These are phyloP conservation scores for Drosophila demipolita DNA, from an alignment of 2,888 invertebrate species.

Conservation along the genomic window DNA sequence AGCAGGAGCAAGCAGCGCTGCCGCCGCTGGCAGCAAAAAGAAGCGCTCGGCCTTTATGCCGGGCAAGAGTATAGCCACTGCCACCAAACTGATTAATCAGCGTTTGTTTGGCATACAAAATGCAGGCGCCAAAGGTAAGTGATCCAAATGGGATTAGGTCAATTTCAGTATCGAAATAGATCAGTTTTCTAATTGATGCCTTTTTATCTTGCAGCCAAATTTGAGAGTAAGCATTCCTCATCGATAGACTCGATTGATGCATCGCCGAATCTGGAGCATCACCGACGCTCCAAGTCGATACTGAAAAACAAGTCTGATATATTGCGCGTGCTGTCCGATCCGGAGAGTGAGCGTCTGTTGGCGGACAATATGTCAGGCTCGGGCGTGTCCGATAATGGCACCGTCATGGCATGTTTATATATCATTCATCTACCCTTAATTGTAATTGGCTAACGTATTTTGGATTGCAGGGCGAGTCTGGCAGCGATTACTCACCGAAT, in stretches of 20 bases:
- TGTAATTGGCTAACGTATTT: background rate
- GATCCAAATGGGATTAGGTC: background rate
- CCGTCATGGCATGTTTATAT: conserved; percentile 81
- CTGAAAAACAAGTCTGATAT: conserved; percentile 90
- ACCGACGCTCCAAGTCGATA: conserved; percentile 90
- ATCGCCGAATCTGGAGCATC: conserved; percentile 88
- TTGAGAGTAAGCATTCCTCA: conserved; percentile 88
- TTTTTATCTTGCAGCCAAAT: conserved; percentile 79
- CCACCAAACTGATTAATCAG: conserved; percentile 90
- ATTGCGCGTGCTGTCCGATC: conserved; percentile 87
- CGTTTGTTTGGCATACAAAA: conserved; percentile 89
- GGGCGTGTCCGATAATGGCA: conserved; percentile 87
- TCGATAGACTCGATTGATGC: conserved; percentile 90
- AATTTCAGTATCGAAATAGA: background rate
- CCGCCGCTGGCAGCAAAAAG: conserved; percentile 74
- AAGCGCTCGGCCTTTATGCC: conserved; percentile 87
- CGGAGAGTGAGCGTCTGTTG: conserved; percentile 91
- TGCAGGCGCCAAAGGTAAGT: conserved; percentile 83
- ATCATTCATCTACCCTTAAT: fast-evolving
- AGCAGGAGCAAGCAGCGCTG: conserved; percentile 14
- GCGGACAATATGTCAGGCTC: conserved; percentile 88
- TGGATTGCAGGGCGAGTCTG: conserved; percentile 87
- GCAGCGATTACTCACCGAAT: conserved; percentile 89
- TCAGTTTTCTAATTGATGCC: conserved; percentile 15
- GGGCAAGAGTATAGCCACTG: conserved; percentile 89